These are phyloP conservation scores for Neodiprion pinetum DNA, from an alignment of 1,140 invertebrate genomes.

Conservation along the genomic window DNA sequence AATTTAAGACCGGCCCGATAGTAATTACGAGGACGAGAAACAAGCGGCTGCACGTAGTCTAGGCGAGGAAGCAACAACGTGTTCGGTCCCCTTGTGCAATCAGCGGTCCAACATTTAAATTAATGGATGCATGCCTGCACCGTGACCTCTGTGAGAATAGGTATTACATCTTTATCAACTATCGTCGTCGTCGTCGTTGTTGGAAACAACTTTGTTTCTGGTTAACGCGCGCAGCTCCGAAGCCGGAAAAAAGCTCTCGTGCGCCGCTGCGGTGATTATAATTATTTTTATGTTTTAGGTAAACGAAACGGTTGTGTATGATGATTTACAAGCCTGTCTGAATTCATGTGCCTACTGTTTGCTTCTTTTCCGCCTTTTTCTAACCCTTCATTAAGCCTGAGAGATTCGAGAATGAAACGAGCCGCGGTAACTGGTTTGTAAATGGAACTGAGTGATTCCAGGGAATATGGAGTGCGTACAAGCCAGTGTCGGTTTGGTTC, in stretches of 20 bases:
- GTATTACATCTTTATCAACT: not conserved
- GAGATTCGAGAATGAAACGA: too few relatives aligned
- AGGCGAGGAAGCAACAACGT: constrained; percentile 2
- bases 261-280: too few relatives aligned
- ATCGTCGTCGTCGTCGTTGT: not conserved
- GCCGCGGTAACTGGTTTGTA: too few relatives aligned
- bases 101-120: constrained; percentile 4
- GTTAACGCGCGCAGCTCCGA: not conserved
- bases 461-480: constrained; percentile 1
- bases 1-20: constrained; percentile 4
- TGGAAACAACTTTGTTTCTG: not conserved
- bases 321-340: too few relatives aligned
- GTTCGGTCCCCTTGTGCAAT: constrained; percentile 4
- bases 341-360: too few relatives aligned
- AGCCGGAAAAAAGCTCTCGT: not conserved
- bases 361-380: too few relatives aligned
- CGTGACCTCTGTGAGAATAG: constrained; percentile 2
- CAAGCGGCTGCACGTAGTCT: not conserved
- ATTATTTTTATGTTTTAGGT: too few relatives aligned
- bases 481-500: not conserved
- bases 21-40: not conserved
- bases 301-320: too few relatives aligned
- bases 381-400: too few relatives aligned
- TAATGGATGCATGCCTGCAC: constrained; percentile 7
- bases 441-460: not conserved